Percentiles rank a stretch among this genome's conserved stretches.
Evolutionary conservation across 2,888 invertebrate genomes (phyloP).

Genomic region (Folsomia manolachei): DNA sequence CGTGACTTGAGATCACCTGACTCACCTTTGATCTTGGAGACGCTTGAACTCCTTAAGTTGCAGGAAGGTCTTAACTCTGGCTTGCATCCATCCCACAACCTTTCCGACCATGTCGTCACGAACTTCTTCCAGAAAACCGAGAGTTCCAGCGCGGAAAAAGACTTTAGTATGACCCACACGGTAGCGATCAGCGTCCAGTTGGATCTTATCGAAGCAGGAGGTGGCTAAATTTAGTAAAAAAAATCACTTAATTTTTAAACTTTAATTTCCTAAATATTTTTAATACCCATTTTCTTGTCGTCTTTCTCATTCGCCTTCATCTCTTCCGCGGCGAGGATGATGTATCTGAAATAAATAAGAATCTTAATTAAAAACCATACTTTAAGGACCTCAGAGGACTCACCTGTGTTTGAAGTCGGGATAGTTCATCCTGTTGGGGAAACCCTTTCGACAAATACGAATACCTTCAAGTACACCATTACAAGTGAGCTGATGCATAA

Average conservation of each 20-base stretch:
- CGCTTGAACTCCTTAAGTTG: constrained; percentile 59
- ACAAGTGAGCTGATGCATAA: constrained; percentile 99
- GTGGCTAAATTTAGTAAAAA: no score
- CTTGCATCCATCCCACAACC: constrained; percentile 96
- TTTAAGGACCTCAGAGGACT: no score
- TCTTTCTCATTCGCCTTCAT: constrained; percentile 73
- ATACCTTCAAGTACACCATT: constrained; percentile 99
- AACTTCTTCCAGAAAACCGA: constrained; percentile 99
- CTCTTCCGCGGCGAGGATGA: constrained; percentile 95
- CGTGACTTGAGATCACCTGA: neutral
- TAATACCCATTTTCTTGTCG: constrained; percentile 67
- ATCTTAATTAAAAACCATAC: no score
- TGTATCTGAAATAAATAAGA: constrained; percentile 66
- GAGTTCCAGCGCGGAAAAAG: constrained; percentile 78
- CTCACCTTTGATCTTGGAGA: constrained; percentile 73
- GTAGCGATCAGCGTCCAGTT: constrained; percentile 90
- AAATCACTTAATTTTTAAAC: no score
- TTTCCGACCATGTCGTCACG: constrained; percentile 97
- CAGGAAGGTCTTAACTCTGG: constrained; percentile 84
- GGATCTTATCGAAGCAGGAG: constrained; percentile 80
- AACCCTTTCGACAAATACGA: constrained; percentile 99
- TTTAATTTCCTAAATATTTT: no score
- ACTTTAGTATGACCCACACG: constrained; percentile 99
- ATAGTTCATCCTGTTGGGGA: constrained; percentile 99
- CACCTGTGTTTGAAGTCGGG: constrained; percentile 99